Evolutionary conservation across 2,797 vertebrate species (phyloP), one percentile per base, ranked within the genome.

Genomic region (Scolopax bukidnonensis): DNA sequence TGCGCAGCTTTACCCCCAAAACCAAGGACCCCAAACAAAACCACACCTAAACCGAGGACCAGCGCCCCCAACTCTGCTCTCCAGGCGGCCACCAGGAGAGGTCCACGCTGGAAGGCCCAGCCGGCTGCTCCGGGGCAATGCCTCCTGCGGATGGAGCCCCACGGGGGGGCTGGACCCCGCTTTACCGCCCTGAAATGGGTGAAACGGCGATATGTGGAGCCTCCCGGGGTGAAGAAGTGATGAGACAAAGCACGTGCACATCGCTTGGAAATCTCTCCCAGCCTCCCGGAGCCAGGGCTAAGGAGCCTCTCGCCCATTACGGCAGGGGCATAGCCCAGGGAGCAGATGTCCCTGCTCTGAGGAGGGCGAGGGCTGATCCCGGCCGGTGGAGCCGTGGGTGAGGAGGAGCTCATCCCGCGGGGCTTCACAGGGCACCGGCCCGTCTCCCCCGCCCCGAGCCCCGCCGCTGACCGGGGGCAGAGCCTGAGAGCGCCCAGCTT

Each of bases 281-380:
- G 87, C 76, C 95, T 89, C 98, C 98, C 77, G 98, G 97, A 3
- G 97, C 64, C 84, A 95, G 96, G 36, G 96, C 94, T 41, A 98
- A 90, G 85, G 97, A 98, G 87, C 97, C 97, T 21, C 97, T 97
- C 24, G 98, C 50, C 81, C 98, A 11, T 41, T 6, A 2, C 27
- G 41, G 41, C 0, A 10, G n/a, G 24, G 48, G 41, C 43, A 33
- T 2, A 47, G 50, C 45, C 48, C 3, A 9, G 12, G 15, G 41
- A 6, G 10, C 15, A 6, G 59, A 5, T 6, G 12, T 9, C 15
- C 5, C 27, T 1, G 41, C 5, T 8, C 33, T 12, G 17, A 45
- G 3, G 40, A 5, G 38, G 16, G 7, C 12, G 14, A 4, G 59
- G 69, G 32, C 84, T 3, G 33, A 9, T 3, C 4, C 6, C 13